Evolutionary conservation across 2,888 invertebrate species (phyloP).

Genomic region (Ectemnius continuus): DNA sequence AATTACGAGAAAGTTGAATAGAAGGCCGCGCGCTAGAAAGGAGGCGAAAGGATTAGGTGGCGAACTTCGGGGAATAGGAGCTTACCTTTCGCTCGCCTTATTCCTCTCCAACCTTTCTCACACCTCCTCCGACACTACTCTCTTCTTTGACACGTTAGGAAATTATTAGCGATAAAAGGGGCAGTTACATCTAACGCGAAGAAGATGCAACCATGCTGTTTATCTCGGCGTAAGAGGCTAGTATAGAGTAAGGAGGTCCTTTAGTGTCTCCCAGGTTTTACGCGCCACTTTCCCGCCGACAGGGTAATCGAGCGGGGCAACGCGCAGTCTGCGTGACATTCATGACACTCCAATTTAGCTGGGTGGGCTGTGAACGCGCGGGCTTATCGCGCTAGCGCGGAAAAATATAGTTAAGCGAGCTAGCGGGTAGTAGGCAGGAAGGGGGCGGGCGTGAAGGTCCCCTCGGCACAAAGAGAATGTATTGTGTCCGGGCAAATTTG

Average conservation of each 20-base stretch:
- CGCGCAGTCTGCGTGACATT: neutral
- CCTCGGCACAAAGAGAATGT: neutral
- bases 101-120: no score
- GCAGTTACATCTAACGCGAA: constrained; percentile 4
- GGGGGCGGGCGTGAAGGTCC: neutral
- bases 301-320: neutral
- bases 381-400: no score
- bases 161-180: constrained; percentile 36
- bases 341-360: neutral
- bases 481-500: constrained; percentile 13
- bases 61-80: constrained; percentile 48
- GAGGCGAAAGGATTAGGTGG: constrained; percentile 47
- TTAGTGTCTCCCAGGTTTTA: no score
- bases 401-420: no score
- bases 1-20: constrained; percentile 52
- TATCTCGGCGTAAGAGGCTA: no score
- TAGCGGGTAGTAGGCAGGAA: neutral
- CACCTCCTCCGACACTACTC: constrained; percentile 18
- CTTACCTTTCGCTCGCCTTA: constrained; percentile 42
- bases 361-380: no score
- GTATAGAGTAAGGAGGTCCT: no score
- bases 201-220: no score
- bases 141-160: constrained; percentile 34
- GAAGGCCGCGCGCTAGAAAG: constrained; percentile 53
- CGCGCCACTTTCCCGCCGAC: no score